Evolutionary conservation across 2,113 vertebrate species (phyloP).

Genomic region (Ornithorhynchus anatinus): DNA sequence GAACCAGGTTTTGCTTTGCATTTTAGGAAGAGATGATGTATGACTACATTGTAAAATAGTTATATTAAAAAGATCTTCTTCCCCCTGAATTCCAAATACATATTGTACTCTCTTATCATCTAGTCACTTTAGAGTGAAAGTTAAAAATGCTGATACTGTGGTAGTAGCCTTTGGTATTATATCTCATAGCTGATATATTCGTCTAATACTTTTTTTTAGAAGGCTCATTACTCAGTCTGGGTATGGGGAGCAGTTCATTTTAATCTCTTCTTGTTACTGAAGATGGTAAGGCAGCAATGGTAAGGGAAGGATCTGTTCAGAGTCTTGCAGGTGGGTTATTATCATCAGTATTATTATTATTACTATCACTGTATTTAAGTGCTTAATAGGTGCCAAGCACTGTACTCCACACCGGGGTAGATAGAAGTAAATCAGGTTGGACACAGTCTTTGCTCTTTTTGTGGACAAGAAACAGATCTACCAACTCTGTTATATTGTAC

Average conservation of each 20-base stretch:
- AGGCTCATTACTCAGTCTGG: conserved; percentile 67
- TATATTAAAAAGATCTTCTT: conserved; percentile 79
- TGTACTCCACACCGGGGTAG: no score
- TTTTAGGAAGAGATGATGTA: conserved; percentile 77
- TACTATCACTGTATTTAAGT: no score
- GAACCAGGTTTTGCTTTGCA: conserved; percentile 70
- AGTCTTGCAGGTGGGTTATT: no score
- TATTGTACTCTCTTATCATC: conserved; percentile 77
- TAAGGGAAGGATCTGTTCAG: no score
- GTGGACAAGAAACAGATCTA: no score
- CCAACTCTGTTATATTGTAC: no score
- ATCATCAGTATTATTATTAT: no score
- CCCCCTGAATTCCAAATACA: conserved; percentile 72
- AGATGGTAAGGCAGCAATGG: conserved; percentile 39
- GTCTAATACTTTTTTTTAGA: conserved; percentile 75
- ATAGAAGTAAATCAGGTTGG: no score
- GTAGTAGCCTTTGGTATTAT: conserved; percentile 61
- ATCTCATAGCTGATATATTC: conserved; percentile 76
- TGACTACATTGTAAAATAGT: conserved; percentile 74
- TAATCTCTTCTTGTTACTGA: conserved; percentile 57
- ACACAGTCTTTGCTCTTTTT: no score
- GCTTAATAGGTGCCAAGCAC: no score
- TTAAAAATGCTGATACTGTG: conserved; percentile 74
- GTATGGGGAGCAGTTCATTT: conserved; percentile 61
- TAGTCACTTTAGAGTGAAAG: conserved; percentile 75